Evolutionary conservation across 2,113 vertebrate species (phyloP), one percentile per base, ranked within the genome.

Genomic region (Tupaia tana): DNA sequence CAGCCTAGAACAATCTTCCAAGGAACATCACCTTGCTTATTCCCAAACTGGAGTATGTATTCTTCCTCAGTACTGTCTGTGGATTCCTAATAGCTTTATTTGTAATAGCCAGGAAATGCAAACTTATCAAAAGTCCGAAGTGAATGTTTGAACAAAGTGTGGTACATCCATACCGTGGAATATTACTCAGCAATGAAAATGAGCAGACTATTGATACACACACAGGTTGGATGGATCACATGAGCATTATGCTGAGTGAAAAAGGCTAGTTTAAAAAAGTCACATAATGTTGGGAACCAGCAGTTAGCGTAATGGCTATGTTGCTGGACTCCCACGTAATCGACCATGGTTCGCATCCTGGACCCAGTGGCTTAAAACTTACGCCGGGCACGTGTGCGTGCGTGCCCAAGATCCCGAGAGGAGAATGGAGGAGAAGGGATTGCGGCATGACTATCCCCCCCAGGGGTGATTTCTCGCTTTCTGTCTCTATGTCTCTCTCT

Each of bases 101-200:
- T 78, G n/a, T 88, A 74, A 58, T 25, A 74, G 11, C 24, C 58
- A 90, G 82, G 80, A 91, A 88, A 88, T 67, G 59, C 34, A 84
- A 95, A 63, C 29, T 66, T 66, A 63, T 54, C 18, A 56, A 88
- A 56, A 54, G 14, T 61, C 58, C 19, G 24, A 79, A 52, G 19
- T n/a, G 19, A 91, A 67, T 63, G 84, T 20, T 67, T 79, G 54
- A 79, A 77, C 88, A 31, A 77, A 87, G 2, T 27, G 0, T 31
- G 59, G 13, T 66, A 56, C 31, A 25, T 31, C 25, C 15, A 58
- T 84, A 31, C 82, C 14, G 9, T 43, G 69, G 58, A 61, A 90
- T 82, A 78, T 22, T 90, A 79, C 13, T 25, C 58, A 87, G 58
- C 22, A 71, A 22, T 56, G 15, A 61, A 66, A 73, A 87, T 52